A percentile compares a stretch with the other conserved stretches of the same genome.
Conservation (phyloP, 2,888 invertebrate genomes). For the Thymelicus lineola region DNA sequence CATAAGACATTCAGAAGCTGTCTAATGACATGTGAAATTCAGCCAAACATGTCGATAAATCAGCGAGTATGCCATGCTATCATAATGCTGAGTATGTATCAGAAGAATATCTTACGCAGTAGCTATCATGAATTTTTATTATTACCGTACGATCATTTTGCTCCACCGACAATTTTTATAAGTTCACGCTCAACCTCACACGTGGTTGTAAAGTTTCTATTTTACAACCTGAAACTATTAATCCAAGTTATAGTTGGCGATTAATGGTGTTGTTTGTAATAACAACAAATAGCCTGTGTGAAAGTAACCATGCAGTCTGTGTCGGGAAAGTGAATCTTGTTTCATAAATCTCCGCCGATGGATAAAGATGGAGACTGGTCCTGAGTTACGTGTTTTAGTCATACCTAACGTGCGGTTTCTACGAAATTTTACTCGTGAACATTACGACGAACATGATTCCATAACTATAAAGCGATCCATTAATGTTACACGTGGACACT, state of each 20-base stretch:
- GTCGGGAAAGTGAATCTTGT: constrained; percentile 34
- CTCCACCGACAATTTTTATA: constrained; percentile 5
- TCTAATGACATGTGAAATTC: too few species aligned
- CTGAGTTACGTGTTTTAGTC: background rate
- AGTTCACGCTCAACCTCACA: background rate
- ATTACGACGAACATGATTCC: too few species aligned
- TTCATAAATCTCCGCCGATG: constrained; percentile 30
- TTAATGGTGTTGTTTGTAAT: constrained; percentile 32
- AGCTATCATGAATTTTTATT: too few species aligned
- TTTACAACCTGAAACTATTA: constrained; percentile 27
- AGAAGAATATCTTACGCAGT: too few species aligned
- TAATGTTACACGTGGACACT: too few species aligned
- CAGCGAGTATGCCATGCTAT: too few species aligned
- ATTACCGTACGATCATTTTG: background rate
- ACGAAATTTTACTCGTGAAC: background rate
- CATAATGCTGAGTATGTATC: too few species aligned
- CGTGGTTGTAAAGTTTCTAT: constrained; percentile 16
- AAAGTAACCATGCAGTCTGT: constrained; percentile 24
- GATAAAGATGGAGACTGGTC: constrained; percentile 23
- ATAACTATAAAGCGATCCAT: too few species aligned
- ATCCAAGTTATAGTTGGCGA: constrained; percentile 13
- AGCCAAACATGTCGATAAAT: too few species aligned
- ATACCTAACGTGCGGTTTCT: background rate
- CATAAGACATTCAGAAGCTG: too few species aligned
- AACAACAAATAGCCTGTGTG: constrained; percentile 31